Conservation (phyloP, 2,797 vertebrate species). For the Paratrypauchen microcephalus region DNA sequence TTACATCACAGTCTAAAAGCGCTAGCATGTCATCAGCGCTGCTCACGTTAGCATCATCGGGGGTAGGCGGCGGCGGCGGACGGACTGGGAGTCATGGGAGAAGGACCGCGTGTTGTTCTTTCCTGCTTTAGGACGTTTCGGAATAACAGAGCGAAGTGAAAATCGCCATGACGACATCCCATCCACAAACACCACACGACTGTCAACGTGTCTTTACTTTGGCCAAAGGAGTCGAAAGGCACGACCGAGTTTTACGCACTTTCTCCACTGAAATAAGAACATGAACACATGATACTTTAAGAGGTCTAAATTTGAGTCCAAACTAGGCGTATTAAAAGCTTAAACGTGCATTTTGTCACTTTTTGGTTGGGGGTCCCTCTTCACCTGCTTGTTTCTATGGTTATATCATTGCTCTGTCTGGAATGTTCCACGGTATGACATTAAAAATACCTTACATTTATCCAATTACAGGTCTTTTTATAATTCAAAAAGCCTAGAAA, state of each 20-base stretch:
- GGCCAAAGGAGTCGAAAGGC: conserved; percentile 55
- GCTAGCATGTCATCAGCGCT: neutral
- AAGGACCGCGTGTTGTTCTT: conserved; percentile 72
- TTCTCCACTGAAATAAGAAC: conserved; percentile 52
- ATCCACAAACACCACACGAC: conserved; percentile 68
- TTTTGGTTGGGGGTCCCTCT: no score
- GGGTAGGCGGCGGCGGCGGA: neutral
- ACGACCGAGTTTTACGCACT: conserved; percentile 61
- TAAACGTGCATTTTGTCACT: no score
- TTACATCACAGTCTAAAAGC: conserved; percentile 52
- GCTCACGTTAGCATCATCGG: conserved; percentile 12
- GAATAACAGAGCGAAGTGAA: conserved; percentile 70
- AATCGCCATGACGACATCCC: conserved; percentile 64
- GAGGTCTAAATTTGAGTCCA: conserved; percentile 39
- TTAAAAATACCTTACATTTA: no score
- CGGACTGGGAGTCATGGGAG: conserved; percentile 35
- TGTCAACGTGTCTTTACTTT: conserved; percentile 73
- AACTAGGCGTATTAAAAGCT: no score
- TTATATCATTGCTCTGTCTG: no score
- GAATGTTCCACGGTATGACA: no score
- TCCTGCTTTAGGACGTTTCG: conserved; percentile 64
- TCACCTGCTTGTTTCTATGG: no score
- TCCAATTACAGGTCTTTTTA: no score
- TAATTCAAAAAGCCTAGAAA: no score
- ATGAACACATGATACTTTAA: conserved; percentile 42